Evolutionary conservation across 2,797 vertebrate genomes (phyloP).

Genomic region (Muscicapa striata): DNA sequence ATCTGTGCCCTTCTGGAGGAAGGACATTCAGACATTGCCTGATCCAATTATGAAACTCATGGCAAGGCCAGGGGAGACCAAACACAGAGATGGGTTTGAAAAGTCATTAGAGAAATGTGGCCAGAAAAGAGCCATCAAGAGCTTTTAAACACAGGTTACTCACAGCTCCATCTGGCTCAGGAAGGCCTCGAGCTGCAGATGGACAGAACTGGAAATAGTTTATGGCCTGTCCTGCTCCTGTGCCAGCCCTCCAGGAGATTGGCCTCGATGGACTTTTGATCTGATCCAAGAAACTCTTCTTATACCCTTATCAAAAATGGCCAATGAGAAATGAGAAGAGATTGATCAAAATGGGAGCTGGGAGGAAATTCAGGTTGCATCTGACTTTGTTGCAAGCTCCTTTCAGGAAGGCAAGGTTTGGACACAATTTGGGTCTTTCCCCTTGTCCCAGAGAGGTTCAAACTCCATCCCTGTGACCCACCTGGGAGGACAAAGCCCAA

Average conservation of each 20-base stretch:
- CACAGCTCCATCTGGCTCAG: not conserved
- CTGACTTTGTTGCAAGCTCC: not conserved
- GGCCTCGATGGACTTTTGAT: not conserved
- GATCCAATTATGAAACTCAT: not conserved
- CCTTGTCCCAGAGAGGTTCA: not conserved
- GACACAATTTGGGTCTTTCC: not conserved
- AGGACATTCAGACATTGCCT: not conserved
- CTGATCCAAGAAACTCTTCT: not conserved
- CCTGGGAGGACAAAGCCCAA: not conserved
- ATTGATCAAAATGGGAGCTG: not conserved
- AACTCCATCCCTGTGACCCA: not conserved
- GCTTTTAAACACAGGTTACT: constrained; percentile 1
- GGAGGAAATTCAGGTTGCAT: not conserved
- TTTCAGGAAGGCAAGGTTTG: not conserved
- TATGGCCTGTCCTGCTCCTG: not conserved
- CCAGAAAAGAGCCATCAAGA: not conserved
- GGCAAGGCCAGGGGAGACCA: not conserved
- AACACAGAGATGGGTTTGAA: not conserved
- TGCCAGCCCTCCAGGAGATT: not conserved
- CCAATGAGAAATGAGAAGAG: not conserved
- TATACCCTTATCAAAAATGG: not conserved
- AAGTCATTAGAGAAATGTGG: not conserved
- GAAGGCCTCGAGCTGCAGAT: not conserved
- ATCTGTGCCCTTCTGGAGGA: not conserved
- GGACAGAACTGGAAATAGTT: not conserved